These are phyloP conservation scores for Drosophila niveifrons DNA, from an alignment of 2,888 invertebrate genomes.

Conservation along the genomic window DNA sequence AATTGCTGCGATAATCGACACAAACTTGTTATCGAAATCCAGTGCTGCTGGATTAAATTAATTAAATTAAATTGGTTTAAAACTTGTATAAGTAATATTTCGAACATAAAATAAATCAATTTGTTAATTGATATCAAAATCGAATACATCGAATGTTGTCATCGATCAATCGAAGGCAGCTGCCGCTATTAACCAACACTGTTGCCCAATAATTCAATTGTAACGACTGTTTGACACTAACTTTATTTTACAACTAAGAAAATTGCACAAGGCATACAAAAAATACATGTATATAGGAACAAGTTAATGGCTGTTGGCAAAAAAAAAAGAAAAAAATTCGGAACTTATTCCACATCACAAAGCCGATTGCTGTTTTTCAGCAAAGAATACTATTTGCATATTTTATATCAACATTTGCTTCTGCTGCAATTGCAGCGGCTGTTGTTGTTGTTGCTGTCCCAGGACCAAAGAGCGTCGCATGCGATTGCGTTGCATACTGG, in stretches of 20 bases:
- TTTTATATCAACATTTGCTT: constrained; percentile 72
- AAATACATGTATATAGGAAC: constrained; percentile 44
- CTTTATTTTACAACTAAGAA: constrained; percentile 30
- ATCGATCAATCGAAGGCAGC: constrained; percentile 4
- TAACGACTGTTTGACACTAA: constrained; percentile 25
- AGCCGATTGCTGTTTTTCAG: constrained; percentile 48
- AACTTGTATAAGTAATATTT: no score
- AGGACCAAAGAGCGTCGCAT: constrained; percentile 73
- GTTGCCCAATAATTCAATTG: constrained; percentile 19
- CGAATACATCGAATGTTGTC: background rate
- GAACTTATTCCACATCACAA: constrained; percentile 79
- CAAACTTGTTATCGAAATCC: no score
- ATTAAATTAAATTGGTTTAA: no score
- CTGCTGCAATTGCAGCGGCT: constrained; percentile 39
- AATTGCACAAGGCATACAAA: constrained; percentile 63
- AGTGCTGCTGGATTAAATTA: no score
- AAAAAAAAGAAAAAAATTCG: constrained; percentile 40
- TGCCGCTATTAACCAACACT: background rate
- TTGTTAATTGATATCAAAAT: no score
- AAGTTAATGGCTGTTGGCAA: constrained; percentile 22
- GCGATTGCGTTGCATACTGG: constrained; percentile 76
- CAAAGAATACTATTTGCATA: constrained; percentile 24
- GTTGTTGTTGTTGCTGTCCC: constrained; percentile 37
- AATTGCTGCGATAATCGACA: no score
- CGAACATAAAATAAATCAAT: no score